A percentile compares a stretch with the other conserved stretches of the same genome.
Conservation (phyloP, 1,140 invertebrate genomes). For the Philaenus spumarius region DNA sequence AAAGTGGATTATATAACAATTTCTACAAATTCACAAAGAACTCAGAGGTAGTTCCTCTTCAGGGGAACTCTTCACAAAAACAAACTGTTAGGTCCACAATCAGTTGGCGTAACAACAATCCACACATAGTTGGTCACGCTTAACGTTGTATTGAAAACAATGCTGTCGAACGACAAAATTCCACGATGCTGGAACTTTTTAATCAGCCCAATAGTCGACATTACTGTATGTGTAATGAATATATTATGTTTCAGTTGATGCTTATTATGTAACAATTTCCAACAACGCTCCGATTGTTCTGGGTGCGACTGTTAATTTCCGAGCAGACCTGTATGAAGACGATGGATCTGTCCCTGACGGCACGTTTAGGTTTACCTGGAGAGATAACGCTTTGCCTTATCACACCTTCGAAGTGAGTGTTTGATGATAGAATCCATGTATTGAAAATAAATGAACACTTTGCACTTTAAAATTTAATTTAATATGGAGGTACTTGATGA, state of each 20-base stretch:
- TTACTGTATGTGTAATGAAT: background rate
- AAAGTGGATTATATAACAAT: too few relatives aligned
- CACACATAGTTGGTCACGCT: too few relatives aligned
- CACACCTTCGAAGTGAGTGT: slow-evolving; percentile 45
- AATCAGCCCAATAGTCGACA: too few relatives aligned
- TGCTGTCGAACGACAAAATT: too few relatives aligned
- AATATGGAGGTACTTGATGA: background rate
- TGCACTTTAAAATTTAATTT: slow-evolving; percentile 14
- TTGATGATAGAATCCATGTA: background rate
- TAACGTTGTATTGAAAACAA: too few relatives aligned
- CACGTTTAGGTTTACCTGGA: slow-evolving; percentile 44
- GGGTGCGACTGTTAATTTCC: slow-evolving; percentile 56
- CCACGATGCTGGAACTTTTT: too few relatives aligned
- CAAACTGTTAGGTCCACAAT: too few relatives aligned
- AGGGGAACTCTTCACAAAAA: too few relatives aligned
- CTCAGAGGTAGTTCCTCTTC: too few relatives aligned
- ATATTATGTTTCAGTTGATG: slow-evolving; percentile 20
- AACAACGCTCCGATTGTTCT: slow-evolving; percentile 55
- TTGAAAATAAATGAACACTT: slow-evolving; percentile 8
- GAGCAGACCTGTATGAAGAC: slow-evolving; percentile 46
- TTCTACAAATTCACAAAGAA: too few relatives aligned
- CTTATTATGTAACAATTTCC: slow-evolving; percentile 37
- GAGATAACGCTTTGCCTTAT: slow-evolving; percentile 47
- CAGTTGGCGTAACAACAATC: too few relatives aligned
- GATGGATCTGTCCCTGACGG: slow-evolving; percentile 37